Evolutionary conservation across 2,888 invertebrate genomes (phyloP).

Genomic region (Tenthredo distinguenda): DNA sequence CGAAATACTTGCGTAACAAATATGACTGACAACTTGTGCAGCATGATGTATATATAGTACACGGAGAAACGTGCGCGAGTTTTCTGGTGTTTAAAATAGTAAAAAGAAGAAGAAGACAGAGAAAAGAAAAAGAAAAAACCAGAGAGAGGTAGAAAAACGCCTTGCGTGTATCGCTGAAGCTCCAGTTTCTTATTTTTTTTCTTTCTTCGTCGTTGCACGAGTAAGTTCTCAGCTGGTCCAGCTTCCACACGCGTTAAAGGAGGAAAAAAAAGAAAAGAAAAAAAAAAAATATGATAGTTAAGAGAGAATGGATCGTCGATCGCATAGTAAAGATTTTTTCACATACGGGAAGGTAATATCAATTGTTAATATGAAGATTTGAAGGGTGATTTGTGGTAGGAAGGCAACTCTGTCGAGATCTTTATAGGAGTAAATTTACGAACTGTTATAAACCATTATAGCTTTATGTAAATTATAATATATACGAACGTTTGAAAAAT

Average conservation of each 20-base stretch:
- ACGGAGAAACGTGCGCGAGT: not conserved
- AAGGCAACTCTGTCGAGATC: too few relatives aligned
- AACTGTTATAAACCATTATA: too few relatives aligned
- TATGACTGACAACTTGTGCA: not conserved
- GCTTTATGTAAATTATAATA: too few relatives aligned
- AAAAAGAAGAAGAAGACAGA: not conserved
- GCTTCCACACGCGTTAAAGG: not conserved
- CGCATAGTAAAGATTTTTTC: not conserved
- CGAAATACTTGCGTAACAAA: not conserved
- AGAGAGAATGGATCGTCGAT: slow-evolving; percentile 26
- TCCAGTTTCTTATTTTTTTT: not conserved
- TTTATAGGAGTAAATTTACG: too few relatives aligned
- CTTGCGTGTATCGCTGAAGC: not conserved
- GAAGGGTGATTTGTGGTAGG: not conserved
- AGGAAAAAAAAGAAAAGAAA: not conserved
- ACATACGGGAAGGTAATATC: slow-evolving; percentile 15
- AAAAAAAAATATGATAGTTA: not conserved
- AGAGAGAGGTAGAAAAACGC: not conserved
- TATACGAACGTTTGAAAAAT: not conserved
- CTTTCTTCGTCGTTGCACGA: not conserved
- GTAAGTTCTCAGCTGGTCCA: not conserved
- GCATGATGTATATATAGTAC: not conserved
- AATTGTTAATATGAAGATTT: not conserved
- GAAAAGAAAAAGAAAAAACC: not conserved
- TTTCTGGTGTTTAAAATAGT: not conserved